Evolutionary conservation across 2,113 vertebrate species (phyloP).

Genomic region (Morphnarchus princeps): DNA sequence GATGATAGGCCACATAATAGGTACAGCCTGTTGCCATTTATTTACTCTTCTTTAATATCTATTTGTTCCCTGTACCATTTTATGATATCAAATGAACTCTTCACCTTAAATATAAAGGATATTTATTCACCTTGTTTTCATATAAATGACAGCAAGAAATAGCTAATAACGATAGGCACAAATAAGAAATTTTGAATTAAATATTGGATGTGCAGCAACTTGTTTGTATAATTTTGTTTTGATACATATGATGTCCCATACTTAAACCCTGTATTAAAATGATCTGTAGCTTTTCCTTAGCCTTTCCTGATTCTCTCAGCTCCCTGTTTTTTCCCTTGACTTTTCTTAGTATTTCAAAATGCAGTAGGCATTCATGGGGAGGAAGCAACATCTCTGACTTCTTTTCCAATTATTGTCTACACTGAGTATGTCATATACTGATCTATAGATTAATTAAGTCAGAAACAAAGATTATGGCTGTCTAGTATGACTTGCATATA

Average conservation of each 20-base stretch:
- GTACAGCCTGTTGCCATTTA: background rate
- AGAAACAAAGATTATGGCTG: background rate
- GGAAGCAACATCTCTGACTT: background rate
- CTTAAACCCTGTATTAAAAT: background rate
- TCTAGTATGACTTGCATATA: background rate
- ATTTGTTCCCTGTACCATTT: background rate
- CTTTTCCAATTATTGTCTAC: background rate
- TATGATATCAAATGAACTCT: background rate
- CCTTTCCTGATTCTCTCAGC: background rate
- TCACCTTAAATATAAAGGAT: background rate
- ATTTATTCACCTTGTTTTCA: background rate
- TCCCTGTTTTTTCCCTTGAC: background rate
- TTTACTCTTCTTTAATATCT: background rate
- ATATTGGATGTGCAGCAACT: background rate
- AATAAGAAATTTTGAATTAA: background rate
- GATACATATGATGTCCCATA: background rate
- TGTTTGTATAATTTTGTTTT: background rate
- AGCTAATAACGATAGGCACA: background rate
- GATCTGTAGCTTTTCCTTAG: background rate
- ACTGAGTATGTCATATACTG: background rate
- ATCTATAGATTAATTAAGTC: background rate
- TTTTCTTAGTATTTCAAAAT: background rate
- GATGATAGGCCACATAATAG: background rate
- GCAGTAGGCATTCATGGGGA: background rate
- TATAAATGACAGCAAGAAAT: background rate